Base-by-base conservation (phyloP, 2,113 vertebrate species). In the Microtus richardsoni region DNA sequence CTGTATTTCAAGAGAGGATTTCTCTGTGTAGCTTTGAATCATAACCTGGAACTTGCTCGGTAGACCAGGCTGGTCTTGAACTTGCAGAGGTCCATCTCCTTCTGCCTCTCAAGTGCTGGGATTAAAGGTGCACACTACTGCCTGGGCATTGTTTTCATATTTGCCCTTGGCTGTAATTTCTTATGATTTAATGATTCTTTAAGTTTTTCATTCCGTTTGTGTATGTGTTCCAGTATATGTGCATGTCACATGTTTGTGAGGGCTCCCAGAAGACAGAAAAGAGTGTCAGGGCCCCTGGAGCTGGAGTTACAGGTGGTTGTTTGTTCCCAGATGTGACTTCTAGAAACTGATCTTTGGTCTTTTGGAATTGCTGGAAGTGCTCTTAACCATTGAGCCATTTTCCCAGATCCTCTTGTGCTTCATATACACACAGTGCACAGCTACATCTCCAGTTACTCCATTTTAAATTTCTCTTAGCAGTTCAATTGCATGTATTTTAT, bases 141-240 rank as follows among this genome's bases (percentile, higher is more conserved):
- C 54, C 19, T 58, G 41, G 5, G 44, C 41, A 28, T 71, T 92
- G 14, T 14, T 93, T 94, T 96, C 85, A 24, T 82, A 22, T 96
- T 82, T 60, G 12, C 75, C 33, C 86, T 82, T 93, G 64, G n/a
- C 47, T 92, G 1, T 85, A 47, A 54, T 78, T 79, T 89, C 11
- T 41, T 80, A 2, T 22, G 12, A 28, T 39, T 28, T 52, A 9
- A 52, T 26, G 7, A n/a, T 49, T 30, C 36, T 66, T 33, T 30
- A 21, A 33, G 5, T 14, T 11, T 30, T 84, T 66, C 44, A 33
- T 66, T 47, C 21, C 41, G 4, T n/a, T n/a, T 68, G 58, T 89
- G 3, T 58, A 36, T 78, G 64, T 47, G 30, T 70, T 19, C 41
- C 10, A n/a, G 21, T n/a, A 28, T 85, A 28, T 12, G 62, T 86